Evolutionary conservation across 2,113 vertebrate species (phyloP), one percentile per base, ranked within the genome.

Genomic region (Oxyruncus cristatus): DNA sequence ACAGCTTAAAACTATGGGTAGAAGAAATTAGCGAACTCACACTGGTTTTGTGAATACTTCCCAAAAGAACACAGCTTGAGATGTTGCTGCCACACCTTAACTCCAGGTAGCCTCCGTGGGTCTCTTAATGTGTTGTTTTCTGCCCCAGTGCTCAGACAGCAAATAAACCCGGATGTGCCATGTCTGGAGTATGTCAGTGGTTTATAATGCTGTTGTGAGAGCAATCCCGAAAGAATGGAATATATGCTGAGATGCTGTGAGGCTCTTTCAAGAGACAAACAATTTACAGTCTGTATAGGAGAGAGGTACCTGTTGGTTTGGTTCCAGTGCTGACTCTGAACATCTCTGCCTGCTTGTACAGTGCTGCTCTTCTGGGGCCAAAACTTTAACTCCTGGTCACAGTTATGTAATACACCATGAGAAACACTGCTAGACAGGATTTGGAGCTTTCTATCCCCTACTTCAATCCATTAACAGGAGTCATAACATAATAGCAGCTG

Each of bases 11-110:
- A 56, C 33, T 76, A 21, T 12, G 12, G 20, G 39, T 41, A 67
- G 90, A 86, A 83, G 55, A 81, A 94, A 73, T 59, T 16, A 11
- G 58, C 33, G 58, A 94, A 46, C 67, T 93, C 72, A 61, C 53
- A 30, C 47, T 65, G 63, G 0, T 73, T 93, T 91, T 42, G 59
- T 73, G 80, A 94, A 86, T 80, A 58, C 78, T 80, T 76, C 63
- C 73, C 75, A 91, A 94, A 39, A 63, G 94, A 96, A 74, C 89
- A 76, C 66, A 87, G 58, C 72, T 73, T 67, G 92, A 89, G 76
- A 52, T 14, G 8, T 22, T n/a, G 53, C 49, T 61, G 76, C 14
- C 49, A 68, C 67, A 79, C 62, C 76, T 93, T 55, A 79, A 42
- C 33, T 72, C 80, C 67, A 59, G 67, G 76, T 21, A 59, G 39